Percentiles rank a stretch among this genome's conserved stretches.
These are phyloP conservation scores for Imbricaverruca yamaguchii DNA, from an alignment of 2,888 invertebrate genomes.

Conservation along the genomic window DNA sequence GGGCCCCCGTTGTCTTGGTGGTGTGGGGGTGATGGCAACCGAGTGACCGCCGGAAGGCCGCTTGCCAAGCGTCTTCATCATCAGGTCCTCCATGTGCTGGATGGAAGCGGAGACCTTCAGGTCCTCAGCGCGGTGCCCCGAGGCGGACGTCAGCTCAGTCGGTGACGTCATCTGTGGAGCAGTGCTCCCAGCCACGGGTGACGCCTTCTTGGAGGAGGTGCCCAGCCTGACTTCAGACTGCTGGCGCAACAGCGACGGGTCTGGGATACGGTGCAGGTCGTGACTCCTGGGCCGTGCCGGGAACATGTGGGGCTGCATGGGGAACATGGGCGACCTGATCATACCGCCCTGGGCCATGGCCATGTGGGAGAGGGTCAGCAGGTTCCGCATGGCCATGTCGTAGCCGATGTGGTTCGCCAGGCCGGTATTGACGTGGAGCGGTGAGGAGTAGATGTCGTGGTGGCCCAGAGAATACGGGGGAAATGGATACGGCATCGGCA, in stretches of 20 bases:
- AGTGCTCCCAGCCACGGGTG: neutral
- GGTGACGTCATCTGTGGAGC: neutral
- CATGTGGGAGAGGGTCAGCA: slow-evolving; percentile 16
- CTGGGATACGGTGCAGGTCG: neutral
- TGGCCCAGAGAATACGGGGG: no score
- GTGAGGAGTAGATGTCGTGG: no score
- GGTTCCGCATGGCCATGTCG: slow-evolving; percentile 19
- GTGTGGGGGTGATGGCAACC: no score
- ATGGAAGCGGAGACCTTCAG: neutral
- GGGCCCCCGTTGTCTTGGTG: no score
- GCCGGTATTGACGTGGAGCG: neutral
- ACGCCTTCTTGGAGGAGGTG: slow-evolving; percentile 14
- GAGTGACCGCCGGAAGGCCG: no score
- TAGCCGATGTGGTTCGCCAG: neutral
- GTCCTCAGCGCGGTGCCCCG: neutral
- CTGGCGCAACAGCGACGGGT: neutral
- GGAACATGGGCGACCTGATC: neutral
- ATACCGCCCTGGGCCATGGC: slow-evolving; percentile 15
- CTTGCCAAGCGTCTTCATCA: no score
- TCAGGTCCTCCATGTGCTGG: no score
- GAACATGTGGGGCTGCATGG: neutral
- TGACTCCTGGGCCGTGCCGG: neutral
- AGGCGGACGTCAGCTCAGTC: neutral
- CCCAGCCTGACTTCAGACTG: neutral
- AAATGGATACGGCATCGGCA: no score